These are phyloP conservation scores for Olivierus martensii DNA, from an alignment of 1,140 invertebrate species.

Conservation along the genomic window DNA sequence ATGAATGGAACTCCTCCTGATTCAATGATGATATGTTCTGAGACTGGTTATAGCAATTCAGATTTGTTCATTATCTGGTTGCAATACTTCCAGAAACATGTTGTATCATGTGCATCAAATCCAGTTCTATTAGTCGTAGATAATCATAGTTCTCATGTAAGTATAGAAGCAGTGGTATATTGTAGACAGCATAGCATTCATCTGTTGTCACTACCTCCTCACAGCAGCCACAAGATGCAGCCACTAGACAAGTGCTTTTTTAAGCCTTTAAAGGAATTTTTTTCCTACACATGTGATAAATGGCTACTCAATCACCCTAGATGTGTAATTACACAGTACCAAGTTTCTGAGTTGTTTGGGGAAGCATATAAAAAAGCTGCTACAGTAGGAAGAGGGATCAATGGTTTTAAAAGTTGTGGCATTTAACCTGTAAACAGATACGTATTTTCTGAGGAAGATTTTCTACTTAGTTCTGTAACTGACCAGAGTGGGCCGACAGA, in stretches of 20 bases:
- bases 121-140: background rate
- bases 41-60: conserved; percentile 2
- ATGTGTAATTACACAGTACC: no score
- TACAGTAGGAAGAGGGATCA: no score
- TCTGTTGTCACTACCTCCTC: background rate
- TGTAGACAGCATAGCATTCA: background rate
- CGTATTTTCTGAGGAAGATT: no score
- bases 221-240: conserved; percentile 5
- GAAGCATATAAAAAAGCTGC: no score
- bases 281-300: no score
- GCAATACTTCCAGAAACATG: conserved; percentile 5
- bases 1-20: conserved; percentile 7
- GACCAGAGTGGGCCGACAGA: no score
- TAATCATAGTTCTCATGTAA: background rate
- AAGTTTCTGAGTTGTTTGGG: no score
- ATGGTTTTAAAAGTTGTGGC: no score
- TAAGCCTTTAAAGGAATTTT: no score
- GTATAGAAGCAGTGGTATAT: background rate
- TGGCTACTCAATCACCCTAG: no score
- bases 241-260: background rate
- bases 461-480: no score
- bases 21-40: background rate
- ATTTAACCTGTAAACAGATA: no score
- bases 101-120: background rate
- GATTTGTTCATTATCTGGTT: conserved; percentile 4